Percentiles rank a stretch among this genome's conserved stretches.
These are phyloP conservation scores for Felis chaus DNA, from an alignment of 2,113 vertebrate genomes.

Conservation along the genomic window DNA sequence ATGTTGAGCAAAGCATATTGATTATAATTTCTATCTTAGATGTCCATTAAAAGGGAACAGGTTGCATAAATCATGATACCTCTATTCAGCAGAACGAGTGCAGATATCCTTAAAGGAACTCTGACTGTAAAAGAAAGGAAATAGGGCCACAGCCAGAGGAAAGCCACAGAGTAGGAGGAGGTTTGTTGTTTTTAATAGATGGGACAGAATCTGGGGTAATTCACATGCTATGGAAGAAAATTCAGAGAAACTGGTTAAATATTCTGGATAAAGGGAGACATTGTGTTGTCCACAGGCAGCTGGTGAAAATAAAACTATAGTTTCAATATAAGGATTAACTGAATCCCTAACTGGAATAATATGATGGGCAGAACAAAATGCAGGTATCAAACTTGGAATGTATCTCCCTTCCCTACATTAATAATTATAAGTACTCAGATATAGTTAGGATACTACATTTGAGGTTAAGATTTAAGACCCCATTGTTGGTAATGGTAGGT, in stretches of 20 bases:
- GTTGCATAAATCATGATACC: neutral
- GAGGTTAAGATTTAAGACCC: constrained; percentile 4
- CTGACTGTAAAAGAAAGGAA: neutral
- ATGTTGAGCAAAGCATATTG: neutral
- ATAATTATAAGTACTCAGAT: neutral
- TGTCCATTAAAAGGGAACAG: neutral
- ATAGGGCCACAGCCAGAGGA: neutral
- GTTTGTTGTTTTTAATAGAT: neutral
- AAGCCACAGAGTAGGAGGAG: neutral
- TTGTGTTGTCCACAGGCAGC: neutral
- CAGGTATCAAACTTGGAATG: neutral
- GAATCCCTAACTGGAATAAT: neutral
- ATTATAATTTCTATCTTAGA: neutral
- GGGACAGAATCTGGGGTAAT: neutral
- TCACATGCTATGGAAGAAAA: neutral
- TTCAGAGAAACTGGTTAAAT: neutral
- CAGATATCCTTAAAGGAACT: neutral
- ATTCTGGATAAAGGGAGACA: neutral
- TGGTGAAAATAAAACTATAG: neutral
- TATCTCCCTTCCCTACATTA: neutral
- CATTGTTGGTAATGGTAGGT: neutral
- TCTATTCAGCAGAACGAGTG: neutral
- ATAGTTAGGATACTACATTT: neutral
- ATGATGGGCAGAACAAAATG: neutral
- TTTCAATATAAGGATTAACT: neutral